These are phyloP conservation scores for Cremastinae sp. DNA, from an alignment of 2,888 invertebrate species.

Conservation along the genomic window DNA sequence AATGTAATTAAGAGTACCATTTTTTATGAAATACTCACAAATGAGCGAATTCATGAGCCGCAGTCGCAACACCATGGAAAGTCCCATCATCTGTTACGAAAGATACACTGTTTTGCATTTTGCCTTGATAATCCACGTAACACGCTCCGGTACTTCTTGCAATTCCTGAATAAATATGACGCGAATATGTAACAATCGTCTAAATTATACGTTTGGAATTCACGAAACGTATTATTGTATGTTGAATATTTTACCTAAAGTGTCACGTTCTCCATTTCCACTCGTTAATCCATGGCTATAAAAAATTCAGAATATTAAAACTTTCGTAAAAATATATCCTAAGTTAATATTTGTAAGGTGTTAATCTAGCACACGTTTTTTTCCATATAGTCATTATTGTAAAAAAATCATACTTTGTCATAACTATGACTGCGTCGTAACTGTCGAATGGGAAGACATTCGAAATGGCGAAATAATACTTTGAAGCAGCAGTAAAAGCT, in stretches of 20 bases:
- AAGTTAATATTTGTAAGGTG: too few species aligned
- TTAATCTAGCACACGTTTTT: too few species aligned
- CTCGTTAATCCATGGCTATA: conserved; percentile 19
- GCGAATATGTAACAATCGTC: not conserved
- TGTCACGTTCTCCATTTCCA: conserved; percentile 21
- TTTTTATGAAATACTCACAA: conserved; percentile 32
- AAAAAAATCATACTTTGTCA: conserved; percentile 24
- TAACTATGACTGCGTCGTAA: conserved; percentile 32
- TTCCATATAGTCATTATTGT: too few species aligned
- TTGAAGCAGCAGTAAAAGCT: not conserved
- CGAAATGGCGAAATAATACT: conserved; percentile 15
- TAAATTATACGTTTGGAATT: too few species aligned
- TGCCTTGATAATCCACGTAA: not conserved
- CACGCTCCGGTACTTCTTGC: conserved; percentile 21
- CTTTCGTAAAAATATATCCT: too few species aligned
- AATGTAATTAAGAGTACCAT: not conserved
- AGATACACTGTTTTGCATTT: not conserved
- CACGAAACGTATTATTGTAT: too few species aligned
- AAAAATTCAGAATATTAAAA: not conserved
- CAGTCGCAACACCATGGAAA: conserved; percentile 32
- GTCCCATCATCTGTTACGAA: conserved; percentile 28
- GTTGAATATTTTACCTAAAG: conserved; percentile 12
- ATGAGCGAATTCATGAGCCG: conserved; percentile 47
- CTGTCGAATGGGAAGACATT: conserved; percentile 21
- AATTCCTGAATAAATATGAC: conserved; percentile 15